These are phyloP conservation scores for Botia kubotai DNA, from an alignment of 2,797 vertebrate genomes.

Conservation along the genomic window DNA sequence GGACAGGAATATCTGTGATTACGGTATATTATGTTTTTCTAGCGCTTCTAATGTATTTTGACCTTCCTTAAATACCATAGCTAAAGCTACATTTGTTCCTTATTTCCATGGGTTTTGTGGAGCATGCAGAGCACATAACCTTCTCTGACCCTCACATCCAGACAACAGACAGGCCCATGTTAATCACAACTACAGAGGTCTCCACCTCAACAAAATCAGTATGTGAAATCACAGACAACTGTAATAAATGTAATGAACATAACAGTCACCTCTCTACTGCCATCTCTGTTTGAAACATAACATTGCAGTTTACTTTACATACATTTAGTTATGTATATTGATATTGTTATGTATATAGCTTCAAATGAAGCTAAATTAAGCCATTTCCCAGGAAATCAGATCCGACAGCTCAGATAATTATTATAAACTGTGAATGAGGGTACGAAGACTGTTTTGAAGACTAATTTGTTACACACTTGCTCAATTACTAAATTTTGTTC, in stretches of 20 bases:
- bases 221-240: background rate
- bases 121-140: background rate
- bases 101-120: background rate
- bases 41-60: background rate
- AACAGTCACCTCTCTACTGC: too few species aligned
- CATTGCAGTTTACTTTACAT: too few species aligned
- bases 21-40: background rate
- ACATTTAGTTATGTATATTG: too few species aligned
- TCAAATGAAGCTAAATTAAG: too few species aligned
- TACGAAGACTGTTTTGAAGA: too few species aligned
- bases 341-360: too few species aligned
- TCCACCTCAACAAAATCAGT: background rate
- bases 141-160: background rate
- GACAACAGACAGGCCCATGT: background rate
- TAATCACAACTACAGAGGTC: background rate
- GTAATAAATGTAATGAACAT: background rate
- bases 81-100: background rate
- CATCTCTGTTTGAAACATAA: too few species aligned
- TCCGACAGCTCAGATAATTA: too few species aligned
- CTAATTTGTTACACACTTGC: too few species aligned
- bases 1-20: background rate
- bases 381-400: too few species aligned
- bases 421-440: too few species aligned
- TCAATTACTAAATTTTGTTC: too few species aligned
- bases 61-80: background rate